Conservation (phyloP, 2,888 invertebrate genomes). For the Isotomurus palustris region DNA sequence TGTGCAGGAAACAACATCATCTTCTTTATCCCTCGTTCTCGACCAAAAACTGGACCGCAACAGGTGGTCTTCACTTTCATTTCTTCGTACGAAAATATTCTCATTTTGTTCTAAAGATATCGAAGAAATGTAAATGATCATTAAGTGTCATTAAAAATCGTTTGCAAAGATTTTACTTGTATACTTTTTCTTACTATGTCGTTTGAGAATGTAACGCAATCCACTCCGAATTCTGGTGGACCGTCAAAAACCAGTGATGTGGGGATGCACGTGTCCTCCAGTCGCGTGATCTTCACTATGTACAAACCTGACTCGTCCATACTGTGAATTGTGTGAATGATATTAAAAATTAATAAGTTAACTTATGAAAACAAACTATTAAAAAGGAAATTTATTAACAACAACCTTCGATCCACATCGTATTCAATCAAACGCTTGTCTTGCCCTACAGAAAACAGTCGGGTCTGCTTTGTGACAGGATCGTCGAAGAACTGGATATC, state of each 20-base stretch:
- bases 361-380: background rate
- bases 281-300: conserved; percentile 17
- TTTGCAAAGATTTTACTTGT: no score
- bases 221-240: conserved; percentile 28
- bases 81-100: conserved; percentile 24
- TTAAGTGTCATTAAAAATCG: background rate
- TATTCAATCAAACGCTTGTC: conserved; percentile 61
- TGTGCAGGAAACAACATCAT: conserved; percentile 22
- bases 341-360: background rate
- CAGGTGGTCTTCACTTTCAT: conserved; percentile 22
- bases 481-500: conserved; percentile 57
- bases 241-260: conserved; percentile 36
- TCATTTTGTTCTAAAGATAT: conserved; percentile 29
- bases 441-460: conserved; percentile 58
- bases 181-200: conserved; percentile 24
- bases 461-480: conserved; percentile 48
- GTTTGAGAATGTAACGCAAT: conserved; percentile 30
- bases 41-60: conserved; percentile 30
- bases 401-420: conserved; percentile 54
- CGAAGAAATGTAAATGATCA: background rate
- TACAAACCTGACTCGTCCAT: conserved; percentile 17
- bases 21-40: conserved; percentile 24
- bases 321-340: conserved; percentile 1
- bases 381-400: background rate
- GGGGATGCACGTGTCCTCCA: conserved; percentile 31